A percentile compares a stretch with the other conserved stretches of the same genome.
These are phyloP conservation scores for Lacerta viridis DNA, from an alignment of 2,797 vertebrate species.

Conservation along the genomic window DNA sequence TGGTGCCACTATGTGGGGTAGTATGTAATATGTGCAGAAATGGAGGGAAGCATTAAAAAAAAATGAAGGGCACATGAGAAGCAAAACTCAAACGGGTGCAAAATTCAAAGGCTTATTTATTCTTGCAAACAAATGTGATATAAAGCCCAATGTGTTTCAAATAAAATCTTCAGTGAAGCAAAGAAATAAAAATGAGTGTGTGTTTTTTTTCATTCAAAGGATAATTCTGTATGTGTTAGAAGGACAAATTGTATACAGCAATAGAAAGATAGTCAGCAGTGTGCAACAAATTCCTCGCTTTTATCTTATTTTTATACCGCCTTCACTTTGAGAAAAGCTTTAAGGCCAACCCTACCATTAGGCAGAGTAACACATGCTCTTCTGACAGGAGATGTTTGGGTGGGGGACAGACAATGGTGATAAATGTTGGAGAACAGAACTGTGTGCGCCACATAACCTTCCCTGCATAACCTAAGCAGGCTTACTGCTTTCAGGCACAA, in stretches of 20 bases:
- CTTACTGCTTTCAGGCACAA: too few relatives aligned
- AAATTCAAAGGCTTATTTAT: not conserved
- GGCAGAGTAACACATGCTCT: too few relatives aligned
- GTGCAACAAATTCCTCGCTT: not conserved
- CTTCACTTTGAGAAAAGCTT: not conserved
- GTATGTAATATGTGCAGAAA: not conserved
- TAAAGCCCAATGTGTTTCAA: not conserved
- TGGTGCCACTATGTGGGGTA: not conserved
- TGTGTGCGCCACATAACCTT: too few relatives aligned
- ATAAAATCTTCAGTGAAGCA: not conserved
- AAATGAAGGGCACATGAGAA: not conserved
- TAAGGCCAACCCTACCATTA: too few relatives aligned
- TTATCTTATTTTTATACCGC: not conserved
- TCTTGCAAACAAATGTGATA: not conserved
- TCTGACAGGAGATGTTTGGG: not conserved
- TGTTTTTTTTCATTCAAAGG: not conserved
- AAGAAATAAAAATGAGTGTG: not conserved
- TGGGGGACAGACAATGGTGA: too few relatives aligned
- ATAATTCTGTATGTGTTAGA: not conserved
- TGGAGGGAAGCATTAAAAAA: fast-evolving
- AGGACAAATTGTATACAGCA: not conserved
- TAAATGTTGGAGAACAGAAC: too few relatives aligned
- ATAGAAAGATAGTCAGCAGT: not conserved
- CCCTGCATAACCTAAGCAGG: too few relatives aligned
- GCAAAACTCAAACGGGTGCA: not conserved